Base-by-base conservation (phyloP, 2,888 invertebrate species). In the Oscheius sp. region DNA sequence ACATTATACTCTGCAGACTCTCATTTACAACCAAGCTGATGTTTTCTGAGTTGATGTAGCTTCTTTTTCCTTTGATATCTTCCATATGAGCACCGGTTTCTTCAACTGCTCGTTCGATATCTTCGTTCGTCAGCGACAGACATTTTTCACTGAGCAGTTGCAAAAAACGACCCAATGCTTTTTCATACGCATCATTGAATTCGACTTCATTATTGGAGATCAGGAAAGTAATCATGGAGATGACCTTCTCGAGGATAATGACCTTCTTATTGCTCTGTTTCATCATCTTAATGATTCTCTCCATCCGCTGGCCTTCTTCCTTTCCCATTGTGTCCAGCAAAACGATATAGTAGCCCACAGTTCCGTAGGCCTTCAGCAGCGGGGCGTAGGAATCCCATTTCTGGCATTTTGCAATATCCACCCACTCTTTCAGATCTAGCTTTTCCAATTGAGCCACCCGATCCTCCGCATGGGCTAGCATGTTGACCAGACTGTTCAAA, bases 381-480 rank as follows among this genome's bases (percentile, higher is more conserved):
- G 65, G 65, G 5, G 27, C 50, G 52, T 42, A 65, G 34, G 25
- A 29, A 8, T 65, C 29, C 65, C 65, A 65, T 48, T 50, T 65
- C 27, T 65, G 65, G 5, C 65, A 65, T 12, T 50, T 48, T 8
- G 65, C 65, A 5, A 65, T 65, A 33, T 65, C 48, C 5, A 65
- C 27, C 65, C 65, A 65, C 3, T 65, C 65, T 1, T 37, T 27
- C 1, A 65, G 23, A 1, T 25, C 17, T 33, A 46, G 25, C 0
- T 45, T 29, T 0, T 37, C 65, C 25, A 65, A 27, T 23, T 65
- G 42, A 6, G 31, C 46, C 4, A 65, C 46, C 17, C 65, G 6
- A 25, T 65, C 48, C 15, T 65, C 52, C 0, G 65, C 65, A 34
- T 65, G 65, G 1, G 48, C 48, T 0, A 65, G 33, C 65, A 65